Evolutionary conservation across 2,888 invertebrate genomes (phyloP), one percentile per base, ranked within the genome.

Genomic region (Hymenopus coronatus): DNA sequence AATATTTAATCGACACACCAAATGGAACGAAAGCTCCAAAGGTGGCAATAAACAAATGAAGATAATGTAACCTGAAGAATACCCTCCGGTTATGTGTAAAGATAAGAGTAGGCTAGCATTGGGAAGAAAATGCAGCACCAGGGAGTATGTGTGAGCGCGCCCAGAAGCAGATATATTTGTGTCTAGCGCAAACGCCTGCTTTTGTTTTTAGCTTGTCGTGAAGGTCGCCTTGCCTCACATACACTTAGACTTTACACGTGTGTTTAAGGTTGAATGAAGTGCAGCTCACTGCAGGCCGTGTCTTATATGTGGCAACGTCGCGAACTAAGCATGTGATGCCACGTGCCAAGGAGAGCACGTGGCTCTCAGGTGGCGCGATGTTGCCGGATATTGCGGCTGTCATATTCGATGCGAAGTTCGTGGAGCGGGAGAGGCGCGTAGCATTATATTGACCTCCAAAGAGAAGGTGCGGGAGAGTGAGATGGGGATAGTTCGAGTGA

Each of bases 331-430:
- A 30, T 81, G 84, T 28, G 85, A 33, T 30, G 54, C 82, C 89
- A 87, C 70, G 89, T 89, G 89, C 82, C 28, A 30, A 28, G 9
- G 28, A 9, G 46, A 40, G 89, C 89, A 83, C 86, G 87, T 82
- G 83, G 86, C n/a, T 12, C 83, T n/a, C 88, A 84, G 83, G 85
- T 83, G 46, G 82, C 28, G 86, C 87, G 83, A 20, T n/a, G 87
- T 89, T 89, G 89, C 89, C 89, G 54, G 20, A 20, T 70, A 70
- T 70, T 20, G 54, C 54, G 54, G 54, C 54, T 70, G 54, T 70
- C 54, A 70, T 15, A 70, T 70, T 70, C 25, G 54, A 25, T 70
- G 15, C 25, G 54, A 25, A 70, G 54, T 70, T 70, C 20, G 54
- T 20, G 54, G 54, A 20, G 54, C 3, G 54, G 25, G 54, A 70